phyloP scores from a whole-genome alignment of 64 coral and sea anemone species.

The Platygyra sinensis region DNA sequence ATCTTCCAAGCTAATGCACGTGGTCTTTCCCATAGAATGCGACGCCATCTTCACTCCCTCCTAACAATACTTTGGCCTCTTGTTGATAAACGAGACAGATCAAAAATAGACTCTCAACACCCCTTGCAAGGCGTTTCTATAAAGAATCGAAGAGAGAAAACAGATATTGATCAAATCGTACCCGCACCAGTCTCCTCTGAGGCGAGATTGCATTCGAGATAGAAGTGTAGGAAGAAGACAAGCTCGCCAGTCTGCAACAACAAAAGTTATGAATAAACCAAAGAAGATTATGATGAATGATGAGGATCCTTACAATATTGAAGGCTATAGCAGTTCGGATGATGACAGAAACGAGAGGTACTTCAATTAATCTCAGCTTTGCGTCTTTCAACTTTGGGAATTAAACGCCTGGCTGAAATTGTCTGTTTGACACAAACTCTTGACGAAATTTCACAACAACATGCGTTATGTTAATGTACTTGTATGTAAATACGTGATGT shows the following conservation, averaged over 20 bases:
- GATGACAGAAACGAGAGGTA: slow-evolving; percentile 64
- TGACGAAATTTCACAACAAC: background rate
- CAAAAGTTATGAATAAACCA: slow-evolving; percentile 54
- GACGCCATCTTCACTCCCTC: slow-evolving; percentile 74
- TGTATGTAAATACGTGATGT: background rate
- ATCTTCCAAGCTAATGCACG: slow-evolving; percentile 81
- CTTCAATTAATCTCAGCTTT: slow-evolving; percentile 48
- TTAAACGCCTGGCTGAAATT: slow-evolving; percentile 7
- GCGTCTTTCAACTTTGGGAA: background rate
- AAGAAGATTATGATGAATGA: slow-evolving; percentile 55
- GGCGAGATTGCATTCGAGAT: background rate
- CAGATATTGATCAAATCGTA: background rate
- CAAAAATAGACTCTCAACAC: slow-evolving; percentile 14
- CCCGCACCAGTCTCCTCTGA: slow-evolving; percentile 21
- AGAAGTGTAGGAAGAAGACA: background rate
- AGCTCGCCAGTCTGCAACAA: background rate
- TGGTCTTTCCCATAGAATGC: slow-evolving; percentile 16
- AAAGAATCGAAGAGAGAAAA: background rate
- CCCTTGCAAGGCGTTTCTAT: background rate
- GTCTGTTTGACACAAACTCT: background rate
- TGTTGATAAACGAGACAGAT: background rate
- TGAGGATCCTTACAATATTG: slow-evolving; percentile 74
- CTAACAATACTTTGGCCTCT: slow-evolving; percentile 7
- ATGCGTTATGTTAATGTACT: background rate
- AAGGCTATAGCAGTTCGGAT: slow-evolving; percentile 79